Conservation (phyloP, 2,113 vertebrate species). For the Etia nguti region DNA sequence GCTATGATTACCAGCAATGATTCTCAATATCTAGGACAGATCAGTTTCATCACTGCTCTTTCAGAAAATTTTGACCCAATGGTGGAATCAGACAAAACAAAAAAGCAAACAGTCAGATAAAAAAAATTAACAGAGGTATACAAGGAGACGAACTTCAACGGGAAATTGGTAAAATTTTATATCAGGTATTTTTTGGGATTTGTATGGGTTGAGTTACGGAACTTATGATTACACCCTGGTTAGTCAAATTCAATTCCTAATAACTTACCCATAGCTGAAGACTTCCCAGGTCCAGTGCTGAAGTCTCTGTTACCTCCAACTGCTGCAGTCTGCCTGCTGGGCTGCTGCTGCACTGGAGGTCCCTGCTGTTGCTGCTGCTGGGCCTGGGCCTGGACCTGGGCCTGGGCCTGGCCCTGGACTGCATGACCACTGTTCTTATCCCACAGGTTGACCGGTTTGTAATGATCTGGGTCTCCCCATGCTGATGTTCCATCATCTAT, state of each 20-base stretch:
- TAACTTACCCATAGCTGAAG: constrained; percentile 57
- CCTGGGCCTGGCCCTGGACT: constrained; percentile 64
- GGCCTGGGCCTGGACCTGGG: neutral
- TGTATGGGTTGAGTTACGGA: neutral
- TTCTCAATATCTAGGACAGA: neutral
- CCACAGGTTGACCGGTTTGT: constrained; percentile 97
- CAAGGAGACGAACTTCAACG: neutral
- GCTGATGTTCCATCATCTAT: constrained; percentile 98
- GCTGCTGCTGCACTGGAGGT: constrained; percentile 76
- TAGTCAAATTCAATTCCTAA: neutral
- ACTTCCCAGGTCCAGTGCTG: constrained; percentile 63
- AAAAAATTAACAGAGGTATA: neutral
- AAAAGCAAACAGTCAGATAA: neutral
- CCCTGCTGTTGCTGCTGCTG: constrained; percentile 30
- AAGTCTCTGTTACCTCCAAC: constrained; percentile 64
- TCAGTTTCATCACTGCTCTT: neutral
- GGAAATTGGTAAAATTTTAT: neutral
- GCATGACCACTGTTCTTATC: constrained; percentile 88
- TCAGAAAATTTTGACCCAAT: neutral
- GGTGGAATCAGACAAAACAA: neutral
- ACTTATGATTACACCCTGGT: neutral
- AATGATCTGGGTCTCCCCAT: constrained; percentile 95
- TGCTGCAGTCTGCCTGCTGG: constrained; percentile 48
- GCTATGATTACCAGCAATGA: neutral
- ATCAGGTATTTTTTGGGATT: neutral